Evolutionary conservation across 2,888 invertebrate genomes (phyloP).

Genomic region (Malacosoma neustria): DNA sequence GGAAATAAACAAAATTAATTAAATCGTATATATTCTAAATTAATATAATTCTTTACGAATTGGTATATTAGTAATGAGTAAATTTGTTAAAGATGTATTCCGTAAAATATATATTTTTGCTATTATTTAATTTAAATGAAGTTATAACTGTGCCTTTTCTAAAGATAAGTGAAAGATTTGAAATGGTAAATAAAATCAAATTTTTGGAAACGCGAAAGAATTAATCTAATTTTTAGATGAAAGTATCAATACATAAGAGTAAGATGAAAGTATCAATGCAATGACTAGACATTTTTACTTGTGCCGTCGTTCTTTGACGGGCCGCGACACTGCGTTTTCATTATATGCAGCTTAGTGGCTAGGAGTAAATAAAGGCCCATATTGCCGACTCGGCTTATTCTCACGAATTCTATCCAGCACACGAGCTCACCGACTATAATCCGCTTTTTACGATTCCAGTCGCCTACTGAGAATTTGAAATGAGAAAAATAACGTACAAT

Average conservation of each 20-base stretch:
- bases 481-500: slow-evolving; percentile 67
- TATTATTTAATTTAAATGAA: too few species aligned
- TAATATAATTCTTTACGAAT: too few species aligned
- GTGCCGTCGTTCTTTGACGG: slow-evolving; percentile 54
- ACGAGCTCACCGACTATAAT: slow-evolving; percentile 58
- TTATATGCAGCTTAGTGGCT: slow-evolving; percentile 73
- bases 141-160: too few species aligned
- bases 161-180: too few species aligned
- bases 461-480: slow-evolving; percentile 66
- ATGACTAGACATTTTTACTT: slow-evolving; percentile 43
- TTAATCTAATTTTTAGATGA: slow-evolving; percentile 1
- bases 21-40: too few species aligned
- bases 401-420: slow-evolving; percentile 61
- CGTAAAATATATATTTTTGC: too few species aligned
- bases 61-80: too few species aligned
- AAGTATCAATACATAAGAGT: slow-evolving; percentile 33
- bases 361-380: slow-evolving; percentile 68
- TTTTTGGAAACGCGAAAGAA: too few species aligned
- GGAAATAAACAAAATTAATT: too few species aligned
- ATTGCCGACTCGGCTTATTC: slow-evolving; percentile 64
- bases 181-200: too few species aligned
- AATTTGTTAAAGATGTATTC: too few species aligned
- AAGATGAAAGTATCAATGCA: slow-evolving; percentile 8
- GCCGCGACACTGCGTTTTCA: slow-evolving; percentile 71
- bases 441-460: slow-evolving; percentile 72